phyloP scores from a whole-genome alignment of 1,140 invertebrate genomes.

The Scaptomyza montana region DNA sequence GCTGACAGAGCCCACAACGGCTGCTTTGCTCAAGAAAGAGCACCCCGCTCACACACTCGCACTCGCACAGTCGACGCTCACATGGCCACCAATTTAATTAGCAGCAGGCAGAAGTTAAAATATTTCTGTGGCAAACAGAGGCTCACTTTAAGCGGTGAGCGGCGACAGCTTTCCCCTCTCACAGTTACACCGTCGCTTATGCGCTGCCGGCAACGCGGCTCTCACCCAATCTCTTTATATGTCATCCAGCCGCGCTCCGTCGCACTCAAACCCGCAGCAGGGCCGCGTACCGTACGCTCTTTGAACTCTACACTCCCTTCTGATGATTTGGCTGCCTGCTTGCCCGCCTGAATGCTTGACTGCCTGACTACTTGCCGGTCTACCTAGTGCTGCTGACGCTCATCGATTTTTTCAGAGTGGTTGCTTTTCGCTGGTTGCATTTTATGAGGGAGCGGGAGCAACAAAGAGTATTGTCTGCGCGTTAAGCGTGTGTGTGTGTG shows the following conservation, averaged over 20 bases:
- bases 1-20: slow-evolving; percentile 44
- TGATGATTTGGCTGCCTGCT: not conserved
- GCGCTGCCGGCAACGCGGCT: slow-evolving; percentile 39
- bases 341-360: not conserved
- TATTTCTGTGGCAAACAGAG: slow-evolving; percentile 45
- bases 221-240: slow-evolving; percentile 56
- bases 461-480: slow-evolving; percentile 73
- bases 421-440: slow-evolving; percentile 43
- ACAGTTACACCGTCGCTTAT: slow-evolving; percentile 4
- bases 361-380: not conserved
- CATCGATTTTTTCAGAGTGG: slow-evolving; percentile 62
- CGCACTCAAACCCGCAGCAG: slow-evolving; percentile 42
- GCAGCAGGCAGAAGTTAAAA: slow-evolving; percentile 42
- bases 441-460: slow-evolving; percentile 65
- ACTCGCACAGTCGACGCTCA: slow-evolving; percentile 6
- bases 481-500: slow-evolving; percentile 60
- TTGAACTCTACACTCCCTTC: slow-evolving; percentile 56
- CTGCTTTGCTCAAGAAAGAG: slow-evolving; percentile 64
- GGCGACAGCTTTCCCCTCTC: slow-evolving; percentile 26
- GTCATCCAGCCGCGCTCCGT: slow-evolving; percentile 39
- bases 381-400: slow-evolving; percentile 35
- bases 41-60: slow-evolving; percentile 38
- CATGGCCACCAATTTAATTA: slow-evolving; percentile 63
- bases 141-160: slow-evolving; percentile 46
- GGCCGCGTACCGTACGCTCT: slow-evolving; percentile 46